Percentiles rank a stretch among this genome's conserved stretches.
phyloP scores from a whole-genome alignment of 2,797 vertebrate species.

The Pelobates cultripes region DNA sequence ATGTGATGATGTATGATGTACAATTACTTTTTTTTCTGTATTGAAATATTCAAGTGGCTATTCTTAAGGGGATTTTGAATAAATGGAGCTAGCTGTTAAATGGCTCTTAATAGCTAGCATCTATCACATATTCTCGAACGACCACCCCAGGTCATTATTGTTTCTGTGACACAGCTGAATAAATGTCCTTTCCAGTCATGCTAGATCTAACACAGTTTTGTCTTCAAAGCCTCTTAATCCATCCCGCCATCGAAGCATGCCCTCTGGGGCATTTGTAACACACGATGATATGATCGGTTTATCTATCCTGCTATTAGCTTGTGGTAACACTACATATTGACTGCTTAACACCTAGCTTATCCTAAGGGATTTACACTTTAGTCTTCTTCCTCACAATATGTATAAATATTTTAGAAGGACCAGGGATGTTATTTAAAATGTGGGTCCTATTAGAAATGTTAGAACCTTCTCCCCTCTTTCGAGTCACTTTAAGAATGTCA shows the following conservation, averaged over 20 bases:
- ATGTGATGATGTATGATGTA: slow-evolving; percentile 29
- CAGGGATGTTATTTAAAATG: no score
- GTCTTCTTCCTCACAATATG: no score
- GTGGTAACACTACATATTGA: neutral
- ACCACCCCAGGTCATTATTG: slow-evolving; percentile 35
- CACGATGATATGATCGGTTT: slow-evolving; percentile 13
- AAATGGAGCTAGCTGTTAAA: slow-evolving; percentile 36
- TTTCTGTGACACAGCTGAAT: slow-evolving; percentile 28
- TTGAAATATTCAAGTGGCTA: slow-evolving; percentile 6
- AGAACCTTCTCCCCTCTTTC: no score
- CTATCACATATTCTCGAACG: slow-evolving; percentile 30
- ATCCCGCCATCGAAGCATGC: slow-evolving; percentile 4
- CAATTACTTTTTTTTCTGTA: slow-evolving; percentile 17
- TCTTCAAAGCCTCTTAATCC: slow-evolving; percentile 12
- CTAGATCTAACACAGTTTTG: slow-evolving; percentile 6
- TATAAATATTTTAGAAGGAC: neutral
- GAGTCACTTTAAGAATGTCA: no score
- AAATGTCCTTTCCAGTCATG: slow-evolving; percentile 17
- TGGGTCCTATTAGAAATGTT: no score
- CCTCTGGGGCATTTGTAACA: slow-evolving; percentile 21
- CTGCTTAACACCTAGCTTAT: neutral
- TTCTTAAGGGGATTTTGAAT: slow-evolving; percentile 16
- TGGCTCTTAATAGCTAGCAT: slow-evolving; percentile 43
- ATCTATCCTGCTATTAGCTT: neutral
- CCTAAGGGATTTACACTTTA: neutral